These are phyloP conservation scores for Scaeva pyrastri DNA, from an alignment of 2,888 invertebrate genomes.

Conservation along the genomic window DNA sequence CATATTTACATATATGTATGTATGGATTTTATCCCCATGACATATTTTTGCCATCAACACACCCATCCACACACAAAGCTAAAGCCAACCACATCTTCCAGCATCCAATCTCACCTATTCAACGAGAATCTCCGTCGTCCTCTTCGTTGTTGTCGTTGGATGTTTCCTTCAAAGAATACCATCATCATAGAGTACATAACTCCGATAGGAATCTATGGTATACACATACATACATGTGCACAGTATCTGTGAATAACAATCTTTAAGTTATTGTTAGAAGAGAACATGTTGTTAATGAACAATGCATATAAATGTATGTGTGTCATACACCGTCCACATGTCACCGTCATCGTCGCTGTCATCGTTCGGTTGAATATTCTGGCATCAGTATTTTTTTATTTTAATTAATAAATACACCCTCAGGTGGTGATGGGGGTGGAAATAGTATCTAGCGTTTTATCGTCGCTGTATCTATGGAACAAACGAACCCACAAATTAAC, in stretches of 20 bases:
- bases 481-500: slow-evolving; percentile 23
- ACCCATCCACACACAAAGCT: background rate
- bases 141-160: slow-evolving; percentile 3
- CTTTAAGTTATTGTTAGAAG: background rate
- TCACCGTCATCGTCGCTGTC: too few relatives aligned
- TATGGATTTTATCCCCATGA: slow-evolving; percentile 56
- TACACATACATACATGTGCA: background rate
- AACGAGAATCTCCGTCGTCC: slow-evolving; percentile 47
- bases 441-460: background rate
- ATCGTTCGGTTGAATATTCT: slow-evolving; percentile 19
- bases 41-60: slow-evolving; percentile 49
- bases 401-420: slow-evolving; percentile 57
- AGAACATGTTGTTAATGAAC: slow-evolving; percentile 53
- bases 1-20: slow-evolving; percentile 4
- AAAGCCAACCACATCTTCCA: slow-evolving; percentile 21
- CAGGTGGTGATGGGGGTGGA: slow-evolving; percentile 35
- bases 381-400: slow-evolving; percentile 26
- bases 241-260: background rate
- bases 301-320: background rate
- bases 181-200: slow-evolving; percentile 16
- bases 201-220: slow-evolving; percentile 47
- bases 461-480: slow-evolving; percentile 4
- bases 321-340: background rate
- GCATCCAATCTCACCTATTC: slow-evolving; percentile 61
- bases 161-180: slow-evolving; percentile 19